phyloP scores from a whole-genome alignment of 2,888 invertebrate genomes.

The Liodrosophila aerea region DNA sequence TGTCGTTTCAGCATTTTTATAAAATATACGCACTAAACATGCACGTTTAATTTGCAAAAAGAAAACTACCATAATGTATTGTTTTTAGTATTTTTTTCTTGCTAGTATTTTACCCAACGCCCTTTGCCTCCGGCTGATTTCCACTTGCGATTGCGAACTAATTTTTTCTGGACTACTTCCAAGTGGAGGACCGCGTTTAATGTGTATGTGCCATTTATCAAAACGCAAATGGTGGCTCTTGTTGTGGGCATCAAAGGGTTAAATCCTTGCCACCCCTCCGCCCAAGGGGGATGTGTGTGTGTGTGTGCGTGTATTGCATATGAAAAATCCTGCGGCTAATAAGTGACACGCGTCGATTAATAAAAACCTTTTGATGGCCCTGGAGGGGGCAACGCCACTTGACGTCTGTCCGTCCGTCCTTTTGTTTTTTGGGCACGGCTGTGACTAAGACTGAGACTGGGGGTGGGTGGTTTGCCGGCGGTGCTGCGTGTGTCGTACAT shows the following conservation, averaged over 20 bases:
- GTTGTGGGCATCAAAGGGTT: constrained; percentile 64
- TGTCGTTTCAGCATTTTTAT: constrained; percentile 26
- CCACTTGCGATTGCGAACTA: constrained; percentile 47
- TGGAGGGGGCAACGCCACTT: constrained; percentile 15
- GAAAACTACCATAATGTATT: constrained; percentile 53
- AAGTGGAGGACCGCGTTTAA: constrained; percentile 31
- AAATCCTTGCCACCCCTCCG: constrained; percentile 20
- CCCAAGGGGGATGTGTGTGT: not conserved
- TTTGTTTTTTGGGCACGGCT: constrained; percentile 20
- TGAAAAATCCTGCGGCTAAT: constrained; percentile 74
- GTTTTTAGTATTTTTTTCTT: constrained; percentile 21
- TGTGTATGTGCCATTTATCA: constrained; percentile 69
- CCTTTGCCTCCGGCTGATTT: constrained; percentile 47
- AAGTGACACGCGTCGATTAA: constrained; percentile 76
- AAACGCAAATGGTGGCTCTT: constrained; percentile 56
- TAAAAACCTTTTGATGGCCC: constrained; percentile 52
- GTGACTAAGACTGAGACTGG: constrained; percentile 3
- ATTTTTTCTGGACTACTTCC: constrained; percentile 33
- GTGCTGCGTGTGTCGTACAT: constrained; percentile 49
- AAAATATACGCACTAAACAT: constrained; percentile 64
- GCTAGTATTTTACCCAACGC: not conserved
- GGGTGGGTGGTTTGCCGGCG: constrained; percentile 1
- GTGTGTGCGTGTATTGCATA: constrained; percentile 50
- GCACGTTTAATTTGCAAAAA: constrained; percentile 72
- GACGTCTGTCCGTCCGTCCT: constrained; percentile 11